Percentiles rank a stretch among this genome's conserved stretches.
phyloP scores from a whole-genome alignment of 1,140 invertebrate species.

The Lasaia peninsularis region DNA sequence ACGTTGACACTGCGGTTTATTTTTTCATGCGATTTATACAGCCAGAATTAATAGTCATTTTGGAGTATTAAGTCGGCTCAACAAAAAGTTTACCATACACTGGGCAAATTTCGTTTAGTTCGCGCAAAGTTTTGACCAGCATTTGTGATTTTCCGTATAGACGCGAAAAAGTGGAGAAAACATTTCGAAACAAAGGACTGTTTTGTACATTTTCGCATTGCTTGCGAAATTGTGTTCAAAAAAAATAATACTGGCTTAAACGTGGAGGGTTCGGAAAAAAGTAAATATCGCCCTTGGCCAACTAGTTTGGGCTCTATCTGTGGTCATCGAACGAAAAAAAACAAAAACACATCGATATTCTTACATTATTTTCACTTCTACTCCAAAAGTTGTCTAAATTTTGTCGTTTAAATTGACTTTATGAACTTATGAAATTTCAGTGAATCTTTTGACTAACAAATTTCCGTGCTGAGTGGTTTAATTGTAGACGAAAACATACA shows the following conservation, averaged over 20 bases:
- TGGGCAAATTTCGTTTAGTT: slow-evolving; percentile 48
- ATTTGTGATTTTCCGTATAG: slow-evolving; percentile 75
- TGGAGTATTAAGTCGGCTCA: slow-evolving; percentile 67
- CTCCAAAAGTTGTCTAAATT: slow-evolving; percentile 50
- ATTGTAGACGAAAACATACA: slow-evolving; percentile 46
- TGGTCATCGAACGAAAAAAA: slow-evolving; percentile 63
- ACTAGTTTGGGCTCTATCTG: slow-evolving; percentile 67
- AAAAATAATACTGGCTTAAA: slow-evolving; percentile 57
- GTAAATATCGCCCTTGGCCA: slow-evolving; percentile 55
- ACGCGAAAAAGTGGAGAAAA: slow-evolving; percentile 69
- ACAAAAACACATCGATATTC: slow-evolving; percentile 66
- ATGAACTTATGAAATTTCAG: slow-evolving; percentile 58
- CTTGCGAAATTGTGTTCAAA: slow-evolving; percentile 76
- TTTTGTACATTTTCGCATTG: slow-evolving; percentile 75
- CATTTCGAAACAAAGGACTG: slow-evolving; percentile 71
- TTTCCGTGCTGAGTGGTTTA: slow-evolving; percentile 62
- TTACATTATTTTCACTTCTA: slow-evolving; percentile 44
- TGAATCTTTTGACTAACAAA: slow-evolving; percentile 54
- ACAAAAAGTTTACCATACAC: slow-evolving; percentile 61
- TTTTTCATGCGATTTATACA: slow-evolving; percentile 64
- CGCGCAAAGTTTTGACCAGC: slow-evolving; percentile 70
- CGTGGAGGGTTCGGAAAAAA: slow-evolving; percentile 52
- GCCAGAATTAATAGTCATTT: slow-evolving; percentile 56
- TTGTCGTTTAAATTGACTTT: slow-evolving; percentile 58
- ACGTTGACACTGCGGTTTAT: slow-evolving; percentile 70